Evolutionary conservation across 1,140 invertebrate genomes (phyloP), one percentile per base, ranked within the genome.

Genomic region (Chironomus tepperi): DNA sequence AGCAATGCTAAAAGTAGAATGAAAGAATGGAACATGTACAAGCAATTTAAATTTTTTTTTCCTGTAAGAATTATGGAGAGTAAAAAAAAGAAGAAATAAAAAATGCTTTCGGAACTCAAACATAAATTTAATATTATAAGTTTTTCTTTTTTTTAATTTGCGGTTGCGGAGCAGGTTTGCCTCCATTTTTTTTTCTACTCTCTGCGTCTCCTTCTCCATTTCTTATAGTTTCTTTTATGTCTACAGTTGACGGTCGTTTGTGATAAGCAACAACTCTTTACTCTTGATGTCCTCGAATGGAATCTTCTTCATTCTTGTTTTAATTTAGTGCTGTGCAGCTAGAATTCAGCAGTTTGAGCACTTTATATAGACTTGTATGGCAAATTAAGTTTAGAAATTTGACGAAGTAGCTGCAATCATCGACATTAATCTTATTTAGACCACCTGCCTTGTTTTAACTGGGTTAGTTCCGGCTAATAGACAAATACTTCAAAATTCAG

Each of bases 41-140:
- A 70, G 65, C 19, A 70, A 70, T 70, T 70, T 70, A 70, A 70
- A 70, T 70, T 70, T 70, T 67, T 47, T 57, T 57, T 57, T 57
- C 65, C 65, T 70, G 65, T 21, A 70, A 70, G 65, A 70, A 70
- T 21, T 21, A 70, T 70, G 18, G 65, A 18, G 65, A 70, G n/a
- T 18, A n/a, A 16, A 67, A 12, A 67, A 70, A 57, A 12, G 47
- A 57, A 57, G 24, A 57, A 10, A 12, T 12, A 70, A 70, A 70
- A 70, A 70, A 18, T 70, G 16, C 65, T 70, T 70, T 70, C 65
- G 65, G 65, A 70, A 70, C 65, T 70, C 65, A 70, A 21, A 21
- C 65, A 70, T 70, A 70, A 19, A 70, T 70, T 70, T 21, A 70
- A 70, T 70, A 70, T 8, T 19, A 19, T 19, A 70, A 70, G 19